A percentile compares a stretch with the other conserved stretches of the same genome.
Evolutionary conservation across 2,797 vertebrate genomes (phyloP).

Genomic region (Cossypha dichroa): DNA sequence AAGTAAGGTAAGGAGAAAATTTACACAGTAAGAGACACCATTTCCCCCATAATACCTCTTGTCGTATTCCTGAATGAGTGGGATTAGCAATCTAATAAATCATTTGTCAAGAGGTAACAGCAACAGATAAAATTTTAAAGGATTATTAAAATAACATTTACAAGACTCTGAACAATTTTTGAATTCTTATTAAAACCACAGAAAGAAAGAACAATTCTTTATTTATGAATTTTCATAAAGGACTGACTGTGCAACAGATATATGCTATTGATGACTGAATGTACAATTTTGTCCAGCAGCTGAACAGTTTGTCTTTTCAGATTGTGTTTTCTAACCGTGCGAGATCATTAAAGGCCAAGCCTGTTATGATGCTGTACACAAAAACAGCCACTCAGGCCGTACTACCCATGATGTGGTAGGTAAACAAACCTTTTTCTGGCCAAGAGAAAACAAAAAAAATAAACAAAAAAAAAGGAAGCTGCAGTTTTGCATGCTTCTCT

Average conservation of each 20-base stretch:
- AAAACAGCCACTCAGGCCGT: conserved; percentile 82
- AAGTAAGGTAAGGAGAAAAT: conserved; percentile 86
- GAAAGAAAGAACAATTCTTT: conserved; percentile 82
- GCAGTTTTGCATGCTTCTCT: conserved; percentile 85
- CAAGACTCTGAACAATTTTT: conserved; percentile 92
- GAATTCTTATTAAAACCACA: conserved; percentile 93
- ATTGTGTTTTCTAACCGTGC: conserved; percentile 85
- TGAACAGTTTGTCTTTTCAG: conserved; percentile 78
- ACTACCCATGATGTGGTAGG: conserved; percentile 96
- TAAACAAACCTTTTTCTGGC: conserved; percentile 87
- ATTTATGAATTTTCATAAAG: conserved; percentile 82
- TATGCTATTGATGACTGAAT: conserved; percentile 81
- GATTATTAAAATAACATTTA: conserved; percentile 99
- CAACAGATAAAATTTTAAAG: conserved; percentile 91
- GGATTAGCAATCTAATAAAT: conserved; percentile 84
- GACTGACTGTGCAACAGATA: conserved; percentile 83
- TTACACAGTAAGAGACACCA: conserved; percentile 93
- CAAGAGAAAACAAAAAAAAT: conserved; percentile 64
- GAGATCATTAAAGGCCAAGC: conserved; percentile 86
- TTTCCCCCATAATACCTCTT: conserved; percentile 86
- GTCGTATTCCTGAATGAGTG: conserved; percentile 87
- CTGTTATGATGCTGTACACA: conserved; percentile 90
- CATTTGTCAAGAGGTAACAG: conserved; percentile 87
- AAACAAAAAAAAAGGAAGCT: conserved; percentile 65
- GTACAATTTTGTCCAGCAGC: conserved; percentile 82